phyloP scores from a whole-genome alignment of 2,888 invertebrate genomes.

The Cecidostiba fungosa region DNA sequence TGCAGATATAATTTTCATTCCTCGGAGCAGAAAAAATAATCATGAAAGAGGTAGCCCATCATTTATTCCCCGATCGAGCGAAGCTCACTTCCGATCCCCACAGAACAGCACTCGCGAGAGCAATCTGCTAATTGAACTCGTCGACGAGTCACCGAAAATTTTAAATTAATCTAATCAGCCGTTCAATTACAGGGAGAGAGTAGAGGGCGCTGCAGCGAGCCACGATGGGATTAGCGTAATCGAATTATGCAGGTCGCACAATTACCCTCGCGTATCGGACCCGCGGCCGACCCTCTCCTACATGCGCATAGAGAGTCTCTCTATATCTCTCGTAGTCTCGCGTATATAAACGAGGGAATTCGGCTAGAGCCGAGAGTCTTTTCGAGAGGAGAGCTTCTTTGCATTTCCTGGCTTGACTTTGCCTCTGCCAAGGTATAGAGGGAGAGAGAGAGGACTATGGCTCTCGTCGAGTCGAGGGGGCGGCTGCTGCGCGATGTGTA shows the following conservation, averaged over 20 bases:
- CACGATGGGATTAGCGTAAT: slow-evolving; percentile 75
- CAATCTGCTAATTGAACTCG: slow-evolving; percentile 71
- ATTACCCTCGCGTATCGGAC: slow-evolving; percentile 67
- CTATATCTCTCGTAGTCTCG: not conserved
- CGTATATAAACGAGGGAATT: slow-evolving; percentile 2
- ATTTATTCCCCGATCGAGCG: not conserved
- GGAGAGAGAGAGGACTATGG: not conserved
- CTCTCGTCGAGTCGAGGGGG: not conserved
- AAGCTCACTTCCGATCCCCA: not conserved
- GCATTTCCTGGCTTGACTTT: slow-evolving; percentile 41
- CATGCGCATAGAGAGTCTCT: not conserved
- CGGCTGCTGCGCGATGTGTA: not conserved
- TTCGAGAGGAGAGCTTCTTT: slow-evolving; percentile 46
- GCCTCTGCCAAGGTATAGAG: not conserved
- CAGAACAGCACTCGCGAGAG: not conserved
- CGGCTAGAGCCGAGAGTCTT: not conserved
- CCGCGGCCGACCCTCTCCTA: slow-evolving; percentile 26
- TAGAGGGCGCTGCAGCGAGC: slow-evolving; percentile 18
- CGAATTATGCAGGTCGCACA: slow-evolving; percentile 75
- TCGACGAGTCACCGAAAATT: slow-evolving; percentile 72
- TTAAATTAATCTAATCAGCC: slow-evolving; percentile 77
- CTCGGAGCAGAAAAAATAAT: not conserved
- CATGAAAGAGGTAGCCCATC: not conserved
- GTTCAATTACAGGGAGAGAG: slow-evolving; percentile 71
- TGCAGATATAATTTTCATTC: not conserved